Evolutionary conservation across 2,113 vertebrate species (phyloP).

Genomic region (Chaenogobius annularis): DNA sequence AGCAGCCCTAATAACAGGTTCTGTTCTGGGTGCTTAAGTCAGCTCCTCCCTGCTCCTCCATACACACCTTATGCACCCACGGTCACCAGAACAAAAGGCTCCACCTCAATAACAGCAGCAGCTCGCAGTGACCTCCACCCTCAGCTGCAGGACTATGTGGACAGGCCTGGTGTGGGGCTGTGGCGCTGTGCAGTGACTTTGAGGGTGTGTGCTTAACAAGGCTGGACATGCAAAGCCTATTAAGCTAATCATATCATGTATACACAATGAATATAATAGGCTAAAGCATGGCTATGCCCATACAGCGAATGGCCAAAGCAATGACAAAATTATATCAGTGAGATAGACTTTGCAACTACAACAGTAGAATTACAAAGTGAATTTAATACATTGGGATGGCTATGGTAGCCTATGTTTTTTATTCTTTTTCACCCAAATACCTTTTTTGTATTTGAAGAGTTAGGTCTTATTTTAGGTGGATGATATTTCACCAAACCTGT

Average conservation of each 20-base stretch:
- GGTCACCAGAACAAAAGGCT: conserved; percentile 44
- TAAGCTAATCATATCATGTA: conserved; percentile 23
- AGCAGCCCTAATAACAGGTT: conserved; percentile 54
- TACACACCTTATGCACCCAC: conserved; percentile 50
- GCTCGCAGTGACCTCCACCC: conserved; percentile 40
- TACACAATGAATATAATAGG: neutral
- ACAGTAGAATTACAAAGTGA: neutral
- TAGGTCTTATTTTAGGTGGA: neutral
- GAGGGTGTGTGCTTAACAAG: conserved; percentile 51
- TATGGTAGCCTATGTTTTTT: no score
- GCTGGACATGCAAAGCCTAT: conserved; percentile 39
- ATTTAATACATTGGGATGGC: neutral
- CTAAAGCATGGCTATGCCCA: no score
- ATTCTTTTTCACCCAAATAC: neutral
- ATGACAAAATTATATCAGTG: no score
- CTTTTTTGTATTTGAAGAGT: neutral
- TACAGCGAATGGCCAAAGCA: no score
- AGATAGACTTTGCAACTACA: neutral
- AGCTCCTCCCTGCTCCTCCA: conserved; percentile 56
- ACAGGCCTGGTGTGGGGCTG: conserved; percentile 4
- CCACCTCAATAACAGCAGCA: conserved; percentile 22
- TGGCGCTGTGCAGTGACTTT: conserved; percentile 11
- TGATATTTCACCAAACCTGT: neutral
- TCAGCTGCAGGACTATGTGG: conserved; percentile 18
- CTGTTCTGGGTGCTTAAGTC: conserved; percentile 39